phyloP scores from a whole-genome alignment of 2,113 vertebrate species.

The Heteronetta atricapilla region DNA sequence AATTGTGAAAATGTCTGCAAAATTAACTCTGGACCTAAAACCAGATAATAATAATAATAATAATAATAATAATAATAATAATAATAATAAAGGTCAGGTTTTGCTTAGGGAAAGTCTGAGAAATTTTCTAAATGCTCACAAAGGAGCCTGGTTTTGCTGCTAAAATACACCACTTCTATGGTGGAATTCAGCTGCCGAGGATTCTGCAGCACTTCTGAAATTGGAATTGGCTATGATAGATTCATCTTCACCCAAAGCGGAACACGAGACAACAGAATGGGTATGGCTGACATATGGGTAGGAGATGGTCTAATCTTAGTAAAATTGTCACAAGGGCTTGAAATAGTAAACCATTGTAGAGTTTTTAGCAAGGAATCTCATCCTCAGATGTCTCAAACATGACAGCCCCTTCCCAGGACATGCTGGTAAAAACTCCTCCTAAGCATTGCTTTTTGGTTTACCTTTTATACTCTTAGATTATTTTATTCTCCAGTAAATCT shows the following conservation, averaged over 20 bases:
- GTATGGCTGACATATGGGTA: not conserved
- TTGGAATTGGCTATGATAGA: not conserved
- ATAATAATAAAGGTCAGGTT: not conserved
- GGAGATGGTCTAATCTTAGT: not conserved
- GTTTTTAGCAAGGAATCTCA: not conserved
- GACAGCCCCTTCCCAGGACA: not conserved
- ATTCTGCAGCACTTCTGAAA: not conserved
- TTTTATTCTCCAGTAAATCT: not conserved
- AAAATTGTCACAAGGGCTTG: not conserved
- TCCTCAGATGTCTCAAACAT: not conserved
- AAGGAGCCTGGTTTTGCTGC: not conserved
- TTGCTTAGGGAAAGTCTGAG: not conserved
- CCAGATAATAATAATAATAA: too few species aligned
- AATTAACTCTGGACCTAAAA: not conserved
- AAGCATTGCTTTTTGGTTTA: not conserved
- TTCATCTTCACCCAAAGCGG: not conserved
- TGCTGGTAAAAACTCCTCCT: not conserved
- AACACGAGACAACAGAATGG: not conserved
- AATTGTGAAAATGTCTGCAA: not conserved
- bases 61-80: too few species aligned
- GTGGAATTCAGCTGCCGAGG: not conserved
- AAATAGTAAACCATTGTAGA: not conserved
- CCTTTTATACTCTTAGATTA: not conserved
- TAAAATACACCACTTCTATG: not conserved
- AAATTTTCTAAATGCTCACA: not conserved